Conservation (phyloP, 2,113 vertebrate species). For the Paramormyrops kingsleyae region DNA sequence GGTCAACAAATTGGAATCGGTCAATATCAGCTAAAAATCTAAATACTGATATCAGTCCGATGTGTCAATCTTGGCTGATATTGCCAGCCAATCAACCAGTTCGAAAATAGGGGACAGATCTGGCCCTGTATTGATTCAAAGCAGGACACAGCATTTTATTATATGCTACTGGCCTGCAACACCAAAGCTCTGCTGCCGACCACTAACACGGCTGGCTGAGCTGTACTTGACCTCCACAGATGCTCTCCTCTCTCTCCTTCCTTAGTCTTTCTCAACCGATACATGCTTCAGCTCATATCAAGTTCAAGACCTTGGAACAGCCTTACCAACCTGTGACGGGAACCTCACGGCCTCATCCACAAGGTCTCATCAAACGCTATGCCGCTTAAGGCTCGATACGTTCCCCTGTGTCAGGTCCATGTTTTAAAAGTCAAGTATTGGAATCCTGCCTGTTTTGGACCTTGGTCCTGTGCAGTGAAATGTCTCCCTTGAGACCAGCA, state of each 20-base stretch:
- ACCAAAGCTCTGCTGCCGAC: background rate
- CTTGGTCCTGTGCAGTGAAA: background rate
- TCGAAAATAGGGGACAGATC: background rate
- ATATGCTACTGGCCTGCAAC: background rate
- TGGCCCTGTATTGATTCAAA: background rate
- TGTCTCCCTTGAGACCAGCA: background rate
- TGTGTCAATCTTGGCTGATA: background rate
- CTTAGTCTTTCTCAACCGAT: background rate
- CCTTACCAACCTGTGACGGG: background rate
- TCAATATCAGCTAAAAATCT: background rate
- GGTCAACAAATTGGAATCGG: background rate
- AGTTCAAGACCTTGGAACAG: background rate
- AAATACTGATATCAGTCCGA: background rate
- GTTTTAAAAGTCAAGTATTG: background rate
- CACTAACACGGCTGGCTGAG: background rate
- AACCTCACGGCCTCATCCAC: background rate
- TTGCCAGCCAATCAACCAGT: background rate
- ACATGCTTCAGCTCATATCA: background rate
- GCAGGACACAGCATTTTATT: background rate
- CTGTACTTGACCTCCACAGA: background rate
- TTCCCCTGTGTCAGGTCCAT: background rate
- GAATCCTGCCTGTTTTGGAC: background rate
- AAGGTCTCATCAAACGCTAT: background rate
- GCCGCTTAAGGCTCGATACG: background rate
- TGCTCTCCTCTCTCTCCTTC: background rate